phyloP scores from a whole-genome alignment of 2,113 vertebrate genomes.

The Phrynocephalus versicolor region DNA sequence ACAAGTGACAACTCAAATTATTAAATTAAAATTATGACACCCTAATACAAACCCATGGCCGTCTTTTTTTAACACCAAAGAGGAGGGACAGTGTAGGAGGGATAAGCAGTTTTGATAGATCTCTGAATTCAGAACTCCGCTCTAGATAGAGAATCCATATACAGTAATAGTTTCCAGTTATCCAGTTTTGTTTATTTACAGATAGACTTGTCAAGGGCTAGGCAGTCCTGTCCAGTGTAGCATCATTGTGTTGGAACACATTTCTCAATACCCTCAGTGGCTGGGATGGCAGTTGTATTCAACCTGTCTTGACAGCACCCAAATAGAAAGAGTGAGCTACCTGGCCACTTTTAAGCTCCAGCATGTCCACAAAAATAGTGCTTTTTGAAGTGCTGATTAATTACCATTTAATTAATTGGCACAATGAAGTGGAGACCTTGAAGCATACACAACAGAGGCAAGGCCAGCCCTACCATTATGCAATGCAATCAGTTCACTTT shows the following conservation, averaged over 20 bases:
- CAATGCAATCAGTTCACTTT: not conserved
- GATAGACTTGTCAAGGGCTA: not conserved
- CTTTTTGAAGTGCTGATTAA: not conserved
- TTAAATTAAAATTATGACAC: not conserved
- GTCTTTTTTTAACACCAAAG: not conserved
- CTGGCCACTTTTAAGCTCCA: not conserved
- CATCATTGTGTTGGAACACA: not conserved
- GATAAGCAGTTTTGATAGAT: not conserved
- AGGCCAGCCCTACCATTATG: not conserved
- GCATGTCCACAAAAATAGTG: not conserved
- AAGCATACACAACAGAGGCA: not conserved
- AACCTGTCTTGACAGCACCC: not conserved
- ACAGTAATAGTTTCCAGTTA: not conserved
- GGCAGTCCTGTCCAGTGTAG: not conserved
- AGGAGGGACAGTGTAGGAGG: not conserved
- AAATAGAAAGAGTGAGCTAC: not conserved
- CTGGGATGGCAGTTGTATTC: not conserved
- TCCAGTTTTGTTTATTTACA: not conserved
- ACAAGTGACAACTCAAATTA: conserved; percentile 12
- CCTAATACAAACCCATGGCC: not conserved
- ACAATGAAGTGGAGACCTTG: not conserved
- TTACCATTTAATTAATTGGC: not conserved
- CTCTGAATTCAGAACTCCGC: not conserved
- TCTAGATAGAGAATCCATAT: not conserved
- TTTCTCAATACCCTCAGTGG: not conserved